These are phyloP conservation scores for Falcaria lacertinaria DNA, from an alignment of 2,888 invertebrate species.

Conservation along the genomic window DNA sequence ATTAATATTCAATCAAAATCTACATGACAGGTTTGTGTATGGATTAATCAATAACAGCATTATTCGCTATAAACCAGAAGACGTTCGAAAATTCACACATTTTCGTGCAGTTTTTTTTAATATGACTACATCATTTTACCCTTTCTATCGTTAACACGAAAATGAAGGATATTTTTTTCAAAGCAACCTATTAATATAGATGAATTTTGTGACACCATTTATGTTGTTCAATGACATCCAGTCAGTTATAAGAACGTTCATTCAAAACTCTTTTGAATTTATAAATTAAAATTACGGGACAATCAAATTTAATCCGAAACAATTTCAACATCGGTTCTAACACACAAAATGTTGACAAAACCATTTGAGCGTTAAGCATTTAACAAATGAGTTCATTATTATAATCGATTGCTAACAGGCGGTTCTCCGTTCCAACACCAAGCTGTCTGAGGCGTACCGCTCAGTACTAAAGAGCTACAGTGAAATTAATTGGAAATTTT, in stretches of 20 bases:
- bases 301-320: neutral
- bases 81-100: too few species aligned
- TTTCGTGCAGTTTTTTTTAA: too few species aligned
- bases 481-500: constrained; percentile 1
- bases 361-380: neutral
- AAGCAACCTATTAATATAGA: too few species aligned
- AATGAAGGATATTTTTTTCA: too few species aligned
- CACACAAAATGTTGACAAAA: neutral
- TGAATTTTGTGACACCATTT: too few species aligned
- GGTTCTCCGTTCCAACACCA: neutral
- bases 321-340: neutral
- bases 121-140: too few species aligned
- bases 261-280: neutral
- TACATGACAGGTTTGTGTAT: too few species aligned
- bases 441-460: neutral
- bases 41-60: too few species aligned
- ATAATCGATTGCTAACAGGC: neutral
- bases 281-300: neutral
- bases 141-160: too few species aligned
- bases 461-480: neutral
- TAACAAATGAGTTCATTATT: neutral
- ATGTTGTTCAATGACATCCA: too few species aligned
- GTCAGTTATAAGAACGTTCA: neutral
- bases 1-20: too few species aligned
- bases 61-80: too few species aligned